Percentiles rank a stretch among this genome's conserved stretches.
Evolutionary conservation across 1,140 invertebrate genomes (phyloP).

Genomic region (Venturia canescens): DNA sequence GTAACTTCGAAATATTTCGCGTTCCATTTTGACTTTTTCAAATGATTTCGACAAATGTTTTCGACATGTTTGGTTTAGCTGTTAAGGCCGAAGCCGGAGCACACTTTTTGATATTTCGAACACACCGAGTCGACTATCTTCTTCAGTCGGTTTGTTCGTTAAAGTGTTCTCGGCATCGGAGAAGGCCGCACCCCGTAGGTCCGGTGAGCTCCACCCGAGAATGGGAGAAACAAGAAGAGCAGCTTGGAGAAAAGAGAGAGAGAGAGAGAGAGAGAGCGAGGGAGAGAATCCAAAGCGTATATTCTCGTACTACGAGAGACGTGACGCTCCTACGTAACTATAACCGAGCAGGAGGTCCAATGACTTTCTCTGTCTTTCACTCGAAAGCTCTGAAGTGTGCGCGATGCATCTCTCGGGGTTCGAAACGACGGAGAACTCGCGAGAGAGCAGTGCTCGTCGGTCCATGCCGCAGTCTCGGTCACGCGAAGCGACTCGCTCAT

Average conservation of each 20-base stretch:
- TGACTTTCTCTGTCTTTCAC: conserved; percentile 42
- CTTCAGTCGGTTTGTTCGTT: too few relatives aligned
- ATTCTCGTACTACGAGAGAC: conserved; percentile 37
- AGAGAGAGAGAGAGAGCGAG: neutral
- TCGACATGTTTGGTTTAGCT: neutral
- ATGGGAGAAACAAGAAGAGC: neutral
- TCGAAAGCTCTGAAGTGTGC: neutral
- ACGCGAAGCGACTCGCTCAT: conserved; percentile 22
- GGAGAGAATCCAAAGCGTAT: conserved; percentile 3
- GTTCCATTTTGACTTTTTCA: too few relatives aligned
- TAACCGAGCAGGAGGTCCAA: conserved; percentile 41
- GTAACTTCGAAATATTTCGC: too few relatives aligned
- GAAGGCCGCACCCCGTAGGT: conserved; percentile 39
- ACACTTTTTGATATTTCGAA: neutral
- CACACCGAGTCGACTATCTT: too few relatives aligned
- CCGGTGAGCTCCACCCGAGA: neutral
- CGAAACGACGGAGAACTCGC: conserved; percentile 16
- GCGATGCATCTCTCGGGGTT: conserved; percentile 22
- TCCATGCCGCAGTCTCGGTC: conserved; percentile 20
- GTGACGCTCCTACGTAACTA: conserved; percentile 37
- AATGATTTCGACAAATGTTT: too few relatives aligned
- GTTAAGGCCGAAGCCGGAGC: neutral
- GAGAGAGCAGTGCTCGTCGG: conserved; percentile 24
- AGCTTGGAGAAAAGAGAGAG: neutral
- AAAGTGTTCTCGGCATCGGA: neutral